A percentile compares a stretch with the other conserved stretches of the same genome.
These are phyloP conservation scores for Panagrolaimus sp. DNA, from an alignment of 1,140 invertebrate genomes.

Conservation along the genomic window DNA sequence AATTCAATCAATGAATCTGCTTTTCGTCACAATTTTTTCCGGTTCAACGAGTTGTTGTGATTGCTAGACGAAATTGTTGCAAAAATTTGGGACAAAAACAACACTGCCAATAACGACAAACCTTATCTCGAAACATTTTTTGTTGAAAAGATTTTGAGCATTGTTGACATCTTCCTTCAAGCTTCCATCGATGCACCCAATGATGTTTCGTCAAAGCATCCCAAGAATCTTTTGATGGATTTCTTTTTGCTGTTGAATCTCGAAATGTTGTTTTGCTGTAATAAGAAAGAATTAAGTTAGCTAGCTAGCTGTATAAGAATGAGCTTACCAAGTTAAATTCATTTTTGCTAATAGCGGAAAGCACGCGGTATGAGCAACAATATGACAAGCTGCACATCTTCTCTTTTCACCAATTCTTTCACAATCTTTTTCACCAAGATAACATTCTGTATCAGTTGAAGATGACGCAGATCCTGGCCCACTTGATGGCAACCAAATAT, in stretches of 20 bases:
- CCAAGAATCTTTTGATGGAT: conserved; percentile 43
- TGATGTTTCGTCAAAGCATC: conserved; percentile 68
- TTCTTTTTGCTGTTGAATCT: conserved; percentile 40
- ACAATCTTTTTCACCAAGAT: conserved; percentile 58
- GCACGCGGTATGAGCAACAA: conserved; percentile 57
- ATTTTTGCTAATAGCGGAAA: conserved; percentile 55
- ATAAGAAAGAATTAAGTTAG: not conserved
- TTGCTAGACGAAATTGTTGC: no score
- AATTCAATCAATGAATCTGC: conserved; percentile 61
- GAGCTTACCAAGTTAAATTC: conserved; percentile 25
- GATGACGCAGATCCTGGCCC: conserved; percentile 45
- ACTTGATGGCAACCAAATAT: conserved; percentile 57
- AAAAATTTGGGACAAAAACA: no score
- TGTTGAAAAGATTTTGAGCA: conserved; percentile 73
- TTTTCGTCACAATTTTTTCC: not conserved
- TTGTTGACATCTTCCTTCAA: conserved; percentile 82
- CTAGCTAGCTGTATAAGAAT: conserved; percentile 27
- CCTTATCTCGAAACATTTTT: conserved; percentile 59
- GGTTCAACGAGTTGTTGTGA: no score
- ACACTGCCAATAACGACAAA: not conserved
- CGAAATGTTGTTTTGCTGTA: conserved; percentile 54
- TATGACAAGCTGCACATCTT: conserved; percentile 57
- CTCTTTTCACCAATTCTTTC: conserved; percentile 56
- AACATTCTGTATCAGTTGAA: conserved; percentile 56
- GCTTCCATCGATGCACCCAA: conserved; percentile 85